These are phyloP conservation scores for Anastrepha obliqua DNA, from an alignment of 1,140 invertebrate genomes.

Conservation along the genomic window DNA sequence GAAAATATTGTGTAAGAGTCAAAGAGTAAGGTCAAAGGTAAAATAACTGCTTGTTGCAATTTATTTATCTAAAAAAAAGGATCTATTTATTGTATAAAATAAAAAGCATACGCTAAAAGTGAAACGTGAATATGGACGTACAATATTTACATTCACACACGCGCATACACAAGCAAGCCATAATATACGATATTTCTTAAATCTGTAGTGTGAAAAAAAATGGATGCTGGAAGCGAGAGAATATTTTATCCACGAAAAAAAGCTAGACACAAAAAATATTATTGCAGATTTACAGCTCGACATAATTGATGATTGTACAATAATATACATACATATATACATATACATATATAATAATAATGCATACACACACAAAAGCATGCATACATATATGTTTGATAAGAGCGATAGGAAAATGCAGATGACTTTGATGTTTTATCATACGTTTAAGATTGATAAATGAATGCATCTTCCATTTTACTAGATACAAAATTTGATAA, in stretches of 20 bases:
- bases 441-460: constrained; percentile 36
- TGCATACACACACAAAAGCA: not conserved
- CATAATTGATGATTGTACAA: constrained; percentile 49
- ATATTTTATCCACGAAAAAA: not conserved
- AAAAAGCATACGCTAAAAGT: not conserved
- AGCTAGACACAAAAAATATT: not conserved
- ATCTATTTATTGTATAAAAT: not conserved
- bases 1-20: too few species aligned
- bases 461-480: constrained; percentile 44
- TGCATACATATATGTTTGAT: not conserved
- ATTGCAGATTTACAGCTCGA: constrained; percentile 20
- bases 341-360: not conserved
- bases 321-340: constrained; percentile 1
- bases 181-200: too few species aligned
- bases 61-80: not conserved
- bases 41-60: not conserved
- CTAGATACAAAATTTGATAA: not conserved
- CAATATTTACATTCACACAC: not conserved
- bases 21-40: not conserved
- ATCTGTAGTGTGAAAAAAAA: too few species aligned
- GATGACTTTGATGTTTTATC: not conserved
- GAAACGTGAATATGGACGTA: not conserved
- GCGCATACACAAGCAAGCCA: too few species aligned
- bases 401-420: not conserved
- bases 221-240: too few species aligned